These are phyloP conservation scores for Heliornis fulica DNA, from an alignment of 2,113 vertebrate species.

Conservation along the genomic window DNA sequence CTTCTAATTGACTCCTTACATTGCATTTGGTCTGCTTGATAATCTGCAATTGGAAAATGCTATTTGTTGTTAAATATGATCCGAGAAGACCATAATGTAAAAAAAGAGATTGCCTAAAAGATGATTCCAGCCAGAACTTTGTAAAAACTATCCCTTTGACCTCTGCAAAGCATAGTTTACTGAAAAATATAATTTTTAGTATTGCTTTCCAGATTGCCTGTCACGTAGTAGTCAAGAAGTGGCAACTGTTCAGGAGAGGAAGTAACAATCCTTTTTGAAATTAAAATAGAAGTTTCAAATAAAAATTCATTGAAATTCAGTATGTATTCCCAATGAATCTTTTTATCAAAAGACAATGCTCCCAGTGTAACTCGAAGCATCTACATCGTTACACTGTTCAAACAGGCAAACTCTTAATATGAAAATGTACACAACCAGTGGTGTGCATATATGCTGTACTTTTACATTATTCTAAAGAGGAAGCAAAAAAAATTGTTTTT, in stretches of 20 bases:
- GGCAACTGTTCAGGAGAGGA: neutral
- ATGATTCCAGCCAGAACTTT: constrained; percentile 29
- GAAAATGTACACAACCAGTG: neutral
- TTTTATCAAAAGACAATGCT: neutral
- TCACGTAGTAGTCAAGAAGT: constrained; percentile 28
- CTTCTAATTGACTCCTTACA: neutral
- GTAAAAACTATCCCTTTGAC: constrained; percentile 26
- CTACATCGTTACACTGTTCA: neutral
- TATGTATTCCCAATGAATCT: neutral
- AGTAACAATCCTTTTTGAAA: constrained; percentile 2
- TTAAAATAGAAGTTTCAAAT: constrained; percentile 33
- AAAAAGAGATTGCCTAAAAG: neutral
- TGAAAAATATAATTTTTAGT: constrained; percentile 36
- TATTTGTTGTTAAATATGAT: neutral
- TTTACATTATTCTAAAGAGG: neutral
- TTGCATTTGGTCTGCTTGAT: neutral
- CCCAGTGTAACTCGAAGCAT: constrained; percentile 36
- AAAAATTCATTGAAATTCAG: constrained; percentile 19
- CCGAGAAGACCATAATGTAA: neutral
- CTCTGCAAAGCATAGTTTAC: neutral
- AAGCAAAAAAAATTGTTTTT: constrained; percentile 22
- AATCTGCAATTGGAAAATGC: neutral
- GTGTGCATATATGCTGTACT: neutral
- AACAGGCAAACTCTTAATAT: neutral
- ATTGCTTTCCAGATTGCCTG: constrained; percentile 58